phyloP scores from a whole-genome alignment of 1,140 invertebrate species.

The Aleiodes sp. region DNA sequence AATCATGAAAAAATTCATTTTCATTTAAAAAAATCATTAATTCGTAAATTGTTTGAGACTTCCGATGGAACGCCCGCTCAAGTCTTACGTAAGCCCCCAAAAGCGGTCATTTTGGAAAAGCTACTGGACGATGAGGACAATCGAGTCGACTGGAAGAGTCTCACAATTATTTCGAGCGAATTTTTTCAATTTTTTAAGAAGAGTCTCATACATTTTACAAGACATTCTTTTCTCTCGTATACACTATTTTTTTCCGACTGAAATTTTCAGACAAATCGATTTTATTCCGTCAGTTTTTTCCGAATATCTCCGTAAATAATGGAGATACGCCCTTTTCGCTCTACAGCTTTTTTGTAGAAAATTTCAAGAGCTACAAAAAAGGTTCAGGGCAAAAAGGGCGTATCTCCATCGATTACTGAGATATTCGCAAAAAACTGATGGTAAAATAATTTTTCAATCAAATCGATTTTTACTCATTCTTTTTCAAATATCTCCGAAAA shows the following conservation, averaged over 20 bases:
- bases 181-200: not conserved
- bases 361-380: too few species aligned
- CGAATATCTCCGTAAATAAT: too few species aligned
- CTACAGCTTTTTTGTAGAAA: too few species aligned
- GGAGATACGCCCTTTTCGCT: too few species aligned
- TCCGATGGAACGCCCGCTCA: slow-evolving; percentile 45
- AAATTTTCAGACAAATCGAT: slow-evolving; percentile 43
- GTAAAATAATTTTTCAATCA: too few species aligned
- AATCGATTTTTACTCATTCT: too few species aligned
- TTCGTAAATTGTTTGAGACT: slow-evolving; percentile 1
- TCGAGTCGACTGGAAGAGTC: slow-evolving; percentile 28
- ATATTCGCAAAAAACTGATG: too few species aligned
- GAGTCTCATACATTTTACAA: not conserved
- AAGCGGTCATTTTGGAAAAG: slow-evolving; percentile 61
- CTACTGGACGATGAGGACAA: slow-evolving; percentile 56
- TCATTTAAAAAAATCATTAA: not conserved
- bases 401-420: too few species aligned
- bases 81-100: slow-evolving; percentile 53
- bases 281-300: too few species aligned
- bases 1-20: too few species aligned
- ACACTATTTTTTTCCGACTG: slow-evolving; percentile 49
- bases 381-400: too few species aligned
- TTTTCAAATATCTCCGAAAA: too few species aligned
- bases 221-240: not conserved
- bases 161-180: slow-evolving; percentile 50